Base-by-base conservation (phyloP, 2,888 invertebrate genomes). In the Lutraria lutraria region DNA sequence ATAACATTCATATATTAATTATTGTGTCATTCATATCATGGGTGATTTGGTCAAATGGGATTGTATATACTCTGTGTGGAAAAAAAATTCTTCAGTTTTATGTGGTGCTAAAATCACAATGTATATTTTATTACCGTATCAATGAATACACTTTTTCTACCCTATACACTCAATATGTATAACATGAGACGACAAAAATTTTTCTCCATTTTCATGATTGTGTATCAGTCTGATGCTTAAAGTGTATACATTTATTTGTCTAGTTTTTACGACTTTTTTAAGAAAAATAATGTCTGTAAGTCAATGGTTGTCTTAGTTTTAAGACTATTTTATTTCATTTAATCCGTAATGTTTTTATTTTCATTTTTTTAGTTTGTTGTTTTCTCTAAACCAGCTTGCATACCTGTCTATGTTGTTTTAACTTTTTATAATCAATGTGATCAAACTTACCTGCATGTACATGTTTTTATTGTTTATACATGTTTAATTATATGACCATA, bases 1-100 rank as follows among this genome's bases (percentile, higher is more conserved):
- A 31, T 76, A 76, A 34, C 29, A 34, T 76, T 76, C 76, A 68
- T 31, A 76, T 76, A 76, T 76, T 76, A 31, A 31, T 76, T 76
- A 34, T 76, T 76, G 76, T 34, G 19, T 76, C 76, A 76, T 76
- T 76, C 15, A 1, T 76, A 16, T 16, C 16, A 31, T 31, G 76
- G 76, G 76, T 31, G 31, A 76, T 76, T 76, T 15, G 31, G 31
- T 76, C 19, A 21, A 76, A 76, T 76, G 31, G 34, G 29, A 76
- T 76, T 76, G 76, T 31, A 16, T 76, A 31, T 76, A 16, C 29
- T 72, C 34, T 34, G 34, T 34, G 76, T 76, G 76, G 15, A 76
- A 34, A 76, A 76, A 31, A 76, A 76, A 76, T 31, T 76, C 76
- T 31, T 31, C 19, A 31, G 19, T 76, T 76, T 76, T 72, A 72